Base-by-base conservation (phyloP, 2,888 invertebrate genomes). In the Digitonthophagus gazella region DNA sequence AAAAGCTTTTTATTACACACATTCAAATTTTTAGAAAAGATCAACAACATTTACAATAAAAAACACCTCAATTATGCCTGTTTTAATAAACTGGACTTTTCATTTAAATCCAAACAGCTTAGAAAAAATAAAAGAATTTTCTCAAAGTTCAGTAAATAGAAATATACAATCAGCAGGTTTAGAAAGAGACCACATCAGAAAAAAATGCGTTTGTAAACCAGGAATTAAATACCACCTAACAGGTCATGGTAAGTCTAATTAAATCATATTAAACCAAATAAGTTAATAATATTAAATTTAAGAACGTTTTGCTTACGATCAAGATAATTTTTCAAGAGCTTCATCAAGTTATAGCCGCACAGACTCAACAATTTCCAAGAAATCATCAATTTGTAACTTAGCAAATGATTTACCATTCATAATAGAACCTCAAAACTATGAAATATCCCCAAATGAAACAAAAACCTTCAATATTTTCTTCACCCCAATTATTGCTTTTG, bases 401-500 rank as follows among this genome's bases (percentile, higher is more conserved):
- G 71, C 75, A 69, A 54, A 28, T 18, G 73, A 75, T 44, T 64
- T 86, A 66, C 88, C 88, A 0, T 88, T 89, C 74, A 74, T 75
- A 44, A 84, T 89, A 72, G 78, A 80, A 64, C 89, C 89, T 0
- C 76, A 76, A 8, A 81, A 77, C 64, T 83, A 81, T 8, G 83
- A 82, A 66, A 78, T 90, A 6, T 76, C 79, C 2, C 85, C 88
- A 0, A 80, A 79, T 1, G 78, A 85, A 75, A 81, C 71, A 15
- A 72, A 78, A 67, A 75, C 76, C 6, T 88, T 86, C 72, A 83
- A 75, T 65, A 80, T 88, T 0, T 85, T 81, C 2, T 90, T 90
- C 78, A 79, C 84, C 1, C 90, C 90, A 0, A 76, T 83, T 15
- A 86, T 87, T 66, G 86, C 87, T 14, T 85, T 85, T 71, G 80